phyloP scores from a whole-genome alignment of 2,113 vertebrate species.

The Mesoclemmys tuberculata region DNA sequence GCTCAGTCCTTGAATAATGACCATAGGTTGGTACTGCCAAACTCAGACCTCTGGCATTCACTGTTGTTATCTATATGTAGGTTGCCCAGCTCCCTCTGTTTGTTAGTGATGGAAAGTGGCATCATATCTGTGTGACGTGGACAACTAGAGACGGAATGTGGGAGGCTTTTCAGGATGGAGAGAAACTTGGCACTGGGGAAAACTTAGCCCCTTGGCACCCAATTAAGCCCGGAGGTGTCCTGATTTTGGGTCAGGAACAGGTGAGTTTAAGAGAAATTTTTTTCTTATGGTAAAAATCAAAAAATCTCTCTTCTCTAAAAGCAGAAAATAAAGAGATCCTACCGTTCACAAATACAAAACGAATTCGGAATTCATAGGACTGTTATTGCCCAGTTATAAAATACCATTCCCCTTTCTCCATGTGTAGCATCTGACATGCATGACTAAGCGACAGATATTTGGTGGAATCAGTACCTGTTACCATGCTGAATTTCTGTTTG shows the following conservation, averaged over 20 bases:
- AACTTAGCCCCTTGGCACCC: constrained; percentile 99
- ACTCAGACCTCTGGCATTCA: neutral
- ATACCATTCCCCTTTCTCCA: neutral
- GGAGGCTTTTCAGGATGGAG: constrained; percentile 98
- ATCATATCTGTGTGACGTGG: constrained; percentile 98
- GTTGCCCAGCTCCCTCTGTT: constrained; percentile 95
- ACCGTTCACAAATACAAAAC: neutral
- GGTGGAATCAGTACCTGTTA: neutral
- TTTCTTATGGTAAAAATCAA: neutral
- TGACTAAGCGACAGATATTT: neutral
- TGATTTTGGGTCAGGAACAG: constrained; percentile 98
- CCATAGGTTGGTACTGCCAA: neutral
- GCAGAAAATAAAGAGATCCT: neutral
- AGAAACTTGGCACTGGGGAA: constrained; percentile 94
- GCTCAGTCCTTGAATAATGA: neutral
- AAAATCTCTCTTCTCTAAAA: neutral
- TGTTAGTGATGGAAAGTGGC: constrained; percentile 96
- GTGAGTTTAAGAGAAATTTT: constrained; percentile 75
- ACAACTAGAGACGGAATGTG: constrained; percentile 97
- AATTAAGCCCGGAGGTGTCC: constrained; percentile 96
- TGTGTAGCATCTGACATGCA: neutral
- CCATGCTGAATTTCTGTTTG: neutral
- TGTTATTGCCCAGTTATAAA: neutral
- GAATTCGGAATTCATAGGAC: neutral
- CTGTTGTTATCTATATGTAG: constrained; percentile 65